phyloP scores from a whole-genome alignment of 2,113 vertebrate genomes.

The Chamaetylas fuelleborni region DNA sequence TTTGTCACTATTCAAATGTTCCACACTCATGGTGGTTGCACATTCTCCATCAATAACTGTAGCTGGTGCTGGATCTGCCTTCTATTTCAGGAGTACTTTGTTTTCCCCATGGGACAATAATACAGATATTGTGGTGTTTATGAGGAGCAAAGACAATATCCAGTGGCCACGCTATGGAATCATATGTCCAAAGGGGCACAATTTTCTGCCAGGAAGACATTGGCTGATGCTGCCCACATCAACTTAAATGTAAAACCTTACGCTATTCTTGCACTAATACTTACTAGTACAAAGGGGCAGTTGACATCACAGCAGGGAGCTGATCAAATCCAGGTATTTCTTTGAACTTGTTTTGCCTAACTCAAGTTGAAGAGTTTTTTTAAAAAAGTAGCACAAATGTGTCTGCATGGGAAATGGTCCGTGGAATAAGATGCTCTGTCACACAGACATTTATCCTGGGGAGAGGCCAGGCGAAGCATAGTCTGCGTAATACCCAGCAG shows the following conservation, averaged over 20 bases:
- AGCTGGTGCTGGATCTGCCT: not conserved
- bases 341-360: not conserved
- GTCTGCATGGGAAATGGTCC: no score
- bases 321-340: not conserved
- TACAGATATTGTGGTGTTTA: not conserved
- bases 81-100: not conserved
- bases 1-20: not conserved
- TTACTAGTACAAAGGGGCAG: no score
- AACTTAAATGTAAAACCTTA: not conserved
- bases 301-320: not conserved
- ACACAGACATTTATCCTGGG: not conserved
- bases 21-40: accelerated
- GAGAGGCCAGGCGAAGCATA: not conserved
- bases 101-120: not conserved
- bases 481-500: not conserved
- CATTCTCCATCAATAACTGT: not conserved
- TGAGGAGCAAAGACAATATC: not conserved
- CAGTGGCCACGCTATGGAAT: not conserved
- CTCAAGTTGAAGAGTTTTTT: not conserved
- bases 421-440: not conserved
- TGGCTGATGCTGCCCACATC: not conserved
- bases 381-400: not conserved
- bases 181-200: not conserved
- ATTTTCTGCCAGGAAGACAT: not conserved
- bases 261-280: not conserved